A percentile compares a stretch with the other conserved stretches of the same genome.
Conservation (phyloP, 2,888 invertebrate species). For the Tipula unca region DNA sequence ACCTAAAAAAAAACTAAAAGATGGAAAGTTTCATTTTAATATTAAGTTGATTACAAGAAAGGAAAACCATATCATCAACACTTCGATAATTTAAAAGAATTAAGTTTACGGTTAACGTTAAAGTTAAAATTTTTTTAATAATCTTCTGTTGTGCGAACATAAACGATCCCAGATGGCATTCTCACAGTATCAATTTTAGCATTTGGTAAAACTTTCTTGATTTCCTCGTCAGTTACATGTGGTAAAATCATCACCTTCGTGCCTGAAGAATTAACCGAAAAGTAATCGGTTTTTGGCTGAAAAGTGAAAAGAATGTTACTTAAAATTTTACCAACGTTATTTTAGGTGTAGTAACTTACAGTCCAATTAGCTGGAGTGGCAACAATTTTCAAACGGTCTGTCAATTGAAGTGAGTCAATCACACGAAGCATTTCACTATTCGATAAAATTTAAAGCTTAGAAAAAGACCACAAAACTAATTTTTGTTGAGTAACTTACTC, state of each 20-base stretch:
- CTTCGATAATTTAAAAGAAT: no score
- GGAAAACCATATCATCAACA: no score
- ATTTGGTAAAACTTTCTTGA: constrained; percentile 37
- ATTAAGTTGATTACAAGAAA: no score
- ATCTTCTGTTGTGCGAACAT: constrained; percentile 63
- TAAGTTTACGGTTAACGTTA: no score
- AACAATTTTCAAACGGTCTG: constrained; percentile 56
- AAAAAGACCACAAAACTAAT: background rate
- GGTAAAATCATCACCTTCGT: constrained; percentile 76
- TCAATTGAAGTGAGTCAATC: constrained; percentile 74
- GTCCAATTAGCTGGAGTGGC: constrained; percentile 74
- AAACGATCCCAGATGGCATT: constrained; percentile 69
- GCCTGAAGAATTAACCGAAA: constrained; percentile 40
- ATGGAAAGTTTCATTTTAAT: no score
- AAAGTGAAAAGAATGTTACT: constrained; percentile 22
- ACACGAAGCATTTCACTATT: constrained; percentile 74
- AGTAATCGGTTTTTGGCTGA: constrained; percentile 23
- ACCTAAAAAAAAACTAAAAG: no score
- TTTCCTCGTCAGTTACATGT: constrained; percentile 55
- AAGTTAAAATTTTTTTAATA: constrained; percentile 40
- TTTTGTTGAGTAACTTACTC: constrained; percentile 51
- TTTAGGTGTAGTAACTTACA: constrained; percentile 28
- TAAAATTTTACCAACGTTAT: background rate
- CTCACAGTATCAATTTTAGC: constrained; percentile 48
- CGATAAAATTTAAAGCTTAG: background rate